Percentiles rank a stretch among this genome's conserved stretches.
Evolutionary conservation across 1,140 invertebrate genomes (phyloP).

Genomic region (Fopius arisanus): DNA sequence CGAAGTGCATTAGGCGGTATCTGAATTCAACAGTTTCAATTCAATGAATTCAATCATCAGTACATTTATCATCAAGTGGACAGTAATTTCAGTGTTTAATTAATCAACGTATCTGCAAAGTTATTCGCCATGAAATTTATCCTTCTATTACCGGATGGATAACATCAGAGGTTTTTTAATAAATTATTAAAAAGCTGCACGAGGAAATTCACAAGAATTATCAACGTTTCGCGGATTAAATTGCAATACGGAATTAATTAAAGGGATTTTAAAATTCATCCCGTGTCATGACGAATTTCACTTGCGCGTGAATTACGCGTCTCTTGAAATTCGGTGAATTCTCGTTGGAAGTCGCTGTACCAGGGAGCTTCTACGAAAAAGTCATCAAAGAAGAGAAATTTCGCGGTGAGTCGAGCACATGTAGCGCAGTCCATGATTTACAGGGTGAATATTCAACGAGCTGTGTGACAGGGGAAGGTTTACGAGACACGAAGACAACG

Average conservation of each 20-base stretch:
- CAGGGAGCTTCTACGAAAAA: not conserved
- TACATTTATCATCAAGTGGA: not conserved
- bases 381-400: not conserved
- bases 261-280: too few species aligned
- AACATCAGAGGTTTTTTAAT: too few species aligned
- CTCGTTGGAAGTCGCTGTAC: too few species aligned
- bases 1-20: not conserved
- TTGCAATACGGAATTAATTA: too few species aligned
- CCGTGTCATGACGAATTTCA: too few species aligned
- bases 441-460: conserved; percentile 26
- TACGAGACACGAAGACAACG: conserved; percentile 8
- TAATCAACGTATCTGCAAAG: not conserved
- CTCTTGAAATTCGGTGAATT: too few species aligned
- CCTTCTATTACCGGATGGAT: too few species aligned
- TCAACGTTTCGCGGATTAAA: too few species aligned
- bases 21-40: not conserved
- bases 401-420: not conserved
- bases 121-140: not conserved
- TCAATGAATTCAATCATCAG: not conserved
- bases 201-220: too few species aligned
- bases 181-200: too few species aligned
- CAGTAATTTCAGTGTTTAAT: not conserved
- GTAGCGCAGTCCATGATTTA: conserved; percentile 9
- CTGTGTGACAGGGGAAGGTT: not conserved
- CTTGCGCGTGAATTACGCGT: too few species aligned